Evolutionary conservation across 37 sponge, comb jelly and placozoan genomes (phyloP).

Genomic region (Lycopodina hypogea): DNA sequence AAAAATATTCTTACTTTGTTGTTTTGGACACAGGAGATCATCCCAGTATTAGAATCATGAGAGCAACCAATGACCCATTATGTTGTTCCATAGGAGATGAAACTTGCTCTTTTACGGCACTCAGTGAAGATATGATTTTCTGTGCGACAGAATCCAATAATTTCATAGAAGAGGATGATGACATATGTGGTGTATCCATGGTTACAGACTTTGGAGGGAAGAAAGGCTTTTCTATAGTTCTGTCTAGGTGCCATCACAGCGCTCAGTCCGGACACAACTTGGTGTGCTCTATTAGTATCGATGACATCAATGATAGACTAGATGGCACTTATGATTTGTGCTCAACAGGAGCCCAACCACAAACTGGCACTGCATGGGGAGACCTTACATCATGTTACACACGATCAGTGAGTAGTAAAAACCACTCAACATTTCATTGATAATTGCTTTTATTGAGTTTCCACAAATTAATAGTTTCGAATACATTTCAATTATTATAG

Average conservation of each 20-base stretch:
- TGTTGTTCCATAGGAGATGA: not conserved
- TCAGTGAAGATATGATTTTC: slow-evolving; percentile 6
- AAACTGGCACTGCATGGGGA: no score
- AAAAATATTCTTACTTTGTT: slow-evolving; percentile 13
- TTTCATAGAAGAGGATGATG: not conserved
- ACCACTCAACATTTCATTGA: no score
- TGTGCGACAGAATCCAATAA: not conserved
- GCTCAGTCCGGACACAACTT: not conserved
- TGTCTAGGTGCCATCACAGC: not conserved
- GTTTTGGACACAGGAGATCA: not conserved
- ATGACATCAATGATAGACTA: slow-evolving; percentile 16
- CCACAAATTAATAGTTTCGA: no score
- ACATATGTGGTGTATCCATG: slow-evolving; percentile 14
- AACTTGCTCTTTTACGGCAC: not conserved
- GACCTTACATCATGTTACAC: no score
- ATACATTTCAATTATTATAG: no score
- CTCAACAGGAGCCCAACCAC: no score
- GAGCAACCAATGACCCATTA: not conserved
- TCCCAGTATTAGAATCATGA: slow-evolving; percentile 11
- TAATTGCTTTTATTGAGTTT: no score
- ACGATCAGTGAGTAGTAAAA: no score
- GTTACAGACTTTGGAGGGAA: slow-evolving; percentile 18
- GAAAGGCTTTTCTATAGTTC: not conserved
- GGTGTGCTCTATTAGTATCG: slow-evolving; percentile 6
- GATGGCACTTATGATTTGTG: not conserved